Evolutionary conservation across 2,113 vertebrate genomes (phyloP).

Genomic region (Edolisoma coerulescens): DNA sequence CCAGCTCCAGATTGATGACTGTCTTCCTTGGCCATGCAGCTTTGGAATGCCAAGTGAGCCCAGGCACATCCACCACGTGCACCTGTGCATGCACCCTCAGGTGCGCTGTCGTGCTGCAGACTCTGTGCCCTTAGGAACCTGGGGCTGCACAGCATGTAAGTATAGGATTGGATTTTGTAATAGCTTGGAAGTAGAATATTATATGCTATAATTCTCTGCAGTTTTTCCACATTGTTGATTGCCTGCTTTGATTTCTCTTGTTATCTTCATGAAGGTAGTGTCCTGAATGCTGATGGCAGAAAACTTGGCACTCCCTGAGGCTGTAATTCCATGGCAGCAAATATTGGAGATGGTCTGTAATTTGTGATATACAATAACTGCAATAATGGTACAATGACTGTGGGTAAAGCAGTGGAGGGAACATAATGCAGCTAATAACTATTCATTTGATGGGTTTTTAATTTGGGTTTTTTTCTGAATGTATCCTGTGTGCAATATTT

Average conservation of each 20-base stretch:
- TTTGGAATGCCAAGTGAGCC: neutral
- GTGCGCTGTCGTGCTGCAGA: fast-evolving
- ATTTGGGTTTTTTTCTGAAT: neutral
- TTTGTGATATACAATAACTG: slow-evolving; percentile 25
- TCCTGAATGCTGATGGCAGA: neutral
- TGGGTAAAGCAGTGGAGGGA: neutral
- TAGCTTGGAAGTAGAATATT: neutral
- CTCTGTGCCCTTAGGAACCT: neutral
- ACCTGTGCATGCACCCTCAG: too few relatives aligned
- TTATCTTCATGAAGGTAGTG: neutral
- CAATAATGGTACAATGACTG: neutral
- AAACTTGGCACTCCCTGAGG: neutral
- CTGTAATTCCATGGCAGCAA: neutral
- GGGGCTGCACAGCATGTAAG: neutral
- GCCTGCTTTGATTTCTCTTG: neutral
- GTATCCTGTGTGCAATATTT: neutral
- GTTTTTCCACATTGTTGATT: neutral
- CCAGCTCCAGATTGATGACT: neutral
- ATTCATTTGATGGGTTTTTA: neutral
- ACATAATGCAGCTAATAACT: slow-evolving; percentile 30
- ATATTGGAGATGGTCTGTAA: neutral
- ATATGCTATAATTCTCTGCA: neutral
- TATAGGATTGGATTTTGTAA: neutral
- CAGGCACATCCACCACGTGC: neutral
- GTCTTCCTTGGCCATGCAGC: neutral